phyloP scores from a whole-genome alignment of 2,113 vertebrate genomes.

The Xyrauchen texanus region DNA sequence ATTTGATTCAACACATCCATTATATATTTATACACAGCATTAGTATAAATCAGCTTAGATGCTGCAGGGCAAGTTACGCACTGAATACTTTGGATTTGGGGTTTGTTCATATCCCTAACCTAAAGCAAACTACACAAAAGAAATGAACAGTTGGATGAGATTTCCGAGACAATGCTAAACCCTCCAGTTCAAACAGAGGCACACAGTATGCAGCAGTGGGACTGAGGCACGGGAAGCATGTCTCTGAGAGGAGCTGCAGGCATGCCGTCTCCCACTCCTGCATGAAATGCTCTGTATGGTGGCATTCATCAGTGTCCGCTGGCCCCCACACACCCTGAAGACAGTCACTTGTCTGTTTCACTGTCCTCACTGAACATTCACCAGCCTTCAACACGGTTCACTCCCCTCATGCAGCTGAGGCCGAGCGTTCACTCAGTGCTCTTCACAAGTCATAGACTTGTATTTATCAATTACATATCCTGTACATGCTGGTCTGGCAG shows the following conservation, averaged over 20 bases:
- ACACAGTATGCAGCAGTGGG: conserved; percentile 62
- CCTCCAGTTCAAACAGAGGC: not conserved
- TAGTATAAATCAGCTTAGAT: no score
- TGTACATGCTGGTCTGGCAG: no score
- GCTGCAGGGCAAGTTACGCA: no score
- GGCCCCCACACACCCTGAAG: conserved; percentile 67
- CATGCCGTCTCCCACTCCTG: conserved; percentile 69
- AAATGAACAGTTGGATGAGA: not conserved
- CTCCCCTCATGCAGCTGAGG: not conserved
- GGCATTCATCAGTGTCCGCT: conserved; percentile 66
- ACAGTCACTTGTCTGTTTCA: conserved; percentile 66
- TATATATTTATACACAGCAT: no score
- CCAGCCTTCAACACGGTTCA: not conserved
- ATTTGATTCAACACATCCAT: no score
- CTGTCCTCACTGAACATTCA: conserved; percentile 57
- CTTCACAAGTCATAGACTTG: not conserved
- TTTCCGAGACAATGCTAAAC: conserved; percentile 9
- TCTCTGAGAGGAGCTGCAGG: conserved; percentile 57
- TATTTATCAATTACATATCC: not conserved
- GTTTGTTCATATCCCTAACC: no score
- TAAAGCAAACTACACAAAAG: not conserved
- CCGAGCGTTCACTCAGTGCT: not conserved
- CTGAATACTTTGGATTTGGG: no score
- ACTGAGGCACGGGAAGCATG: conserved; percentile 69
- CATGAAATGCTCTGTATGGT: conserved; percentile 53